These are phyloP conservation scores for Mactromeris polynyma DNA, from an alignment of 2,888 invertebrate genomes.

Conservation along the genomic window DNA sequence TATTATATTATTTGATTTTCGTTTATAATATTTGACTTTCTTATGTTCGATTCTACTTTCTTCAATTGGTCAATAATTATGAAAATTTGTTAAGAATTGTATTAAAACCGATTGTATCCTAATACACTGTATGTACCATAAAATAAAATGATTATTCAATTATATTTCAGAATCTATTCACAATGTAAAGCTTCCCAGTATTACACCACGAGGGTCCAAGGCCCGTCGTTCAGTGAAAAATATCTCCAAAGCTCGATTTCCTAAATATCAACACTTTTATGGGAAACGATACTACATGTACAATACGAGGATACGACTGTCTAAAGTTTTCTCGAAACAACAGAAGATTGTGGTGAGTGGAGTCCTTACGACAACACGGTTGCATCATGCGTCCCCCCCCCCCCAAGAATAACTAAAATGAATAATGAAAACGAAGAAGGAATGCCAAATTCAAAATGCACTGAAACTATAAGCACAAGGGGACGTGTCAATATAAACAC, in stretches of 20 bases:
- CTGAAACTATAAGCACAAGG: too few species aligned
- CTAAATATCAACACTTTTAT: constrained; percentile 15
- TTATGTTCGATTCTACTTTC: too few species aligned
- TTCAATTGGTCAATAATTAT: too few species aligned
- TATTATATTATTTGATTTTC: too few species aligned
- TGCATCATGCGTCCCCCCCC: neutral
- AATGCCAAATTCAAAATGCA: too few species aligned
- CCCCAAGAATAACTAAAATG: neutral
- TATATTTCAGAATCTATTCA: neutral
- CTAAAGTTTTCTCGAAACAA: constrained; percentile 18
- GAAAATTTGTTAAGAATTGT: too few species aligned
- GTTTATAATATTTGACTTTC: too few species aligned
- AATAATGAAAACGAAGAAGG: too few species aligned
- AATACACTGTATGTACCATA: too few species aligned
- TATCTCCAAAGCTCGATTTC: neutral
- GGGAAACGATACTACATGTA: neutral
- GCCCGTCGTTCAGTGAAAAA: neutral
- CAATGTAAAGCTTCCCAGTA: neutral
- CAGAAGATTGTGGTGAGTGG: constrained; percentile 29
- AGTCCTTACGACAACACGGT: neutral
- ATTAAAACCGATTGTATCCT: too few species aligned
- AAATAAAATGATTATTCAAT: too few species aligned
- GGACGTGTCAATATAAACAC: too few species aligned
- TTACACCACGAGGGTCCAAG: neutral
- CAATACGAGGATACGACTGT: constrained; percentile 3